Conservation (phyloP, 2,888 invertebrate genomes). For the Agrilus mali region DNA sequence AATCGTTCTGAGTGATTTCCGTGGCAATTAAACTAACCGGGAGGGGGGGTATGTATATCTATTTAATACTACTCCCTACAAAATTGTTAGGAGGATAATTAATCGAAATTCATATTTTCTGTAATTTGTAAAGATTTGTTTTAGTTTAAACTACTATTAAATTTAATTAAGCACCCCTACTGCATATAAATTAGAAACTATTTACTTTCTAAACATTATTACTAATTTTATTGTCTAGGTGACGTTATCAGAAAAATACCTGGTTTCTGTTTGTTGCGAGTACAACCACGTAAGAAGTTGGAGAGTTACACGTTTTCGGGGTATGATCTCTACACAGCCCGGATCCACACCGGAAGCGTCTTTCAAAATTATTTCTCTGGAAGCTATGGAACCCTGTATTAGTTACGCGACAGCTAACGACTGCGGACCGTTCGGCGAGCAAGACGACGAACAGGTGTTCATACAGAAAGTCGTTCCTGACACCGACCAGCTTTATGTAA, state of each 20-base stretch:
- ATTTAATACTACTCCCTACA: no score
- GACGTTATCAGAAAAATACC: constrained; percentile 86
- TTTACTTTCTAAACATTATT: no score
- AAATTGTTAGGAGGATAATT: no score
- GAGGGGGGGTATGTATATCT: no score
- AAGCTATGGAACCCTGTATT: constrained; percentile 51
- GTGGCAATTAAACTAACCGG: not conserved
- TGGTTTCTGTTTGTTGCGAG: constrained; percentile 93
- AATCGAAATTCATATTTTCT: not conserved
- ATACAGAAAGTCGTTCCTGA: constrained; percentile 97
- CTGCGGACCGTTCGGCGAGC: constrained; percentile 90
- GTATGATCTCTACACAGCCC: constrained; percentile 98
- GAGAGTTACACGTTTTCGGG: constrained; percentile 92
- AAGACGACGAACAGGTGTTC: constrained; percentile 96
- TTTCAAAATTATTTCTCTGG: constrained; percentile 85
- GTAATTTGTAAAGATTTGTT: not conserved
- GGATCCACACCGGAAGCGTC: constrained; percentile 95
- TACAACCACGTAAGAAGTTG: constrained; percentile 97
- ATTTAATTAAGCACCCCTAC: not conserved
- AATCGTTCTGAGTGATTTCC: no score
- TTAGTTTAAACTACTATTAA: not conserved
- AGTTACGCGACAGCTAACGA: constrained; percentile 53
- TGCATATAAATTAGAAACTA: no score
- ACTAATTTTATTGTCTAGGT: constrained; percentile 42
- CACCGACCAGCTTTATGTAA: constrained; percentile 86